These are phyloP conservation scores for Cheirogaleus medius DNA, from an alignment of 2,113 vertebrate species.

Conservation along the genomic window DNA sequence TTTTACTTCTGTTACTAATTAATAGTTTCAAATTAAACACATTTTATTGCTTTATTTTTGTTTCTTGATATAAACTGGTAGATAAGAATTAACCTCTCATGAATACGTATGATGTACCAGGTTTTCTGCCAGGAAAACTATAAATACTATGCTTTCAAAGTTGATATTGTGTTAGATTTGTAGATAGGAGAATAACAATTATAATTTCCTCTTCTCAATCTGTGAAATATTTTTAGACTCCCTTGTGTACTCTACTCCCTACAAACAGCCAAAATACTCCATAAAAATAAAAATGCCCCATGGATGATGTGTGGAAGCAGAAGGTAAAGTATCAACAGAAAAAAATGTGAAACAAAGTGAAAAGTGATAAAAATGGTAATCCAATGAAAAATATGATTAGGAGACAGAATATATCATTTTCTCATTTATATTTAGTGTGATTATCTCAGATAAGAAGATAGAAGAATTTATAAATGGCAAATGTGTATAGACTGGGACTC, in stretches of 20 bases:
- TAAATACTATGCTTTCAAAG: neutral
- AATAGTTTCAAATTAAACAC: neutral
- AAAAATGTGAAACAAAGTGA: neutral
- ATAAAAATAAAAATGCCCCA: neutral
- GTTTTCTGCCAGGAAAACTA: neutral
- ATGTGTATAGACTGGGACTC: neutral
- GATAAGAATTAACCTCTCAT: neutral
- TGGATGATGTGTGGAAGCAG: neutral
- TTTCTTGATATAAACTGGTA: neutral
- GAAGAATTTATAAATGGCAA: neutral
- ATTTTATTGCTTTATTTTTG: neutral
- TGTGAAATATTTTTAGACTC: neutral
- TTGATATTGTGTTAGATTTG: neutral
- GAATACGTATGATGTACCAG: neutral
- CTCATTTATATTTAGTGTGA: neutral
- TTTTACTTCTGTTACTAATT: neutral
- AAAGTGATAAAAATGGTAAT: neutral
- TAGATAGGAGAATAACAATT: neutral
- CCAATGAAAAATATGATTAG: neutral
- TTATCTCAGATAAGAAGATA: neutral
- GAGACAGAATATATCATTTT: neutral
- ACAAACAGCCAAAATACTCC: neutral
- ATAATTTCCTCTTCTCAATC: neutral
- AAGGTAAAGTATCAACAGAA: neutral
- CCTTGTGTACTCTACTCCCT: neutral